Evolutionary conservation across 2,113 vertebrate genomes (phyloP), one percentile per base, ranked within the genome.

Genomic region (Phaethornis superciliosus): DNA sequence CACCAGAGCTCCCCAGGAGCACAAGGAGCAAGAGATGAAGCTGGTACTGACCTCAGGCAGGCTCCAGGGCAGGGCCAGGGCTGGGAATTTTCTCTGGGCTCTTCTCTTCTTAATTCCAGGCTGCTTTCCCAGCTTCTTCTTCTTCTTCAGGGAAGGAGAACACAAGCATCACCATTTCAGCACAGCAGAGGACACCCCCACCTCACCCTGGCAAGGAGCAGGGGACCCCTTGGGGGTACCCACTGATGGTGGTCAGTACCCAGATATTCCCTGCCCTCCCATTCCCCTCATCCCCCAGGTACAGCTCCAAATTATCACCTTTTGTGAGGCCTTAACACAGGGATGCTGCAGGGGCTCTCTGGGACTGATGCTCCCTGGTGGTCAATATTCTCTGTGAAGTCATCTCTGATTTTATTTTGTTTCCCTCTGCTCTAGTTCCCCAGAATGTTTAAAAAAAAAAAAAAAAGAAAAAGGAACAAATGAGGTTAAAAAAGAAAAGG

Each of bases 171-270:
- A n/a, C 14, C 7, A 23, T 58, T 67, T 32, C 44, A 58, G 19
- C 27, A 4, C 40, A 60, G 37, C 15, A 62, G 52, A 79, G 9
- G 33, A 71, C 42, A 58, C 3, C 7, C 32, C 12, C 62, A 80
- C 0, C 15, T 90, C 62, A 49, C 6, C 30, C 33, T 42, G 71
- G 56, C n/a, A 12, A 65, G 76, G 10, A 54, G 58, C 52, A 72
- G 44, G 64, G 76, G 54, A n/a, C 0, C 7, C 33, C 2, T 0
- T 54, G 46, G 33, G 10, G 58, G 80, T 10, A 62, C 14, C 0
- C 0, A 23, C 14, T 55, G 70, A 9, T 55, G 44, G 2, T 21
- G 33, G 19, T 20, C 17, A 9, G 46, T 21, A 22, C 68, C 52
- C 10, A 58, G 47, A 58, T 4, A 24, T 7, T 4, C 22, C 7